Evolutionary conservation across 2,113 vertebrate genomes (phyloP).

Genomic region (Seriola quinqueradiata): DNA sequence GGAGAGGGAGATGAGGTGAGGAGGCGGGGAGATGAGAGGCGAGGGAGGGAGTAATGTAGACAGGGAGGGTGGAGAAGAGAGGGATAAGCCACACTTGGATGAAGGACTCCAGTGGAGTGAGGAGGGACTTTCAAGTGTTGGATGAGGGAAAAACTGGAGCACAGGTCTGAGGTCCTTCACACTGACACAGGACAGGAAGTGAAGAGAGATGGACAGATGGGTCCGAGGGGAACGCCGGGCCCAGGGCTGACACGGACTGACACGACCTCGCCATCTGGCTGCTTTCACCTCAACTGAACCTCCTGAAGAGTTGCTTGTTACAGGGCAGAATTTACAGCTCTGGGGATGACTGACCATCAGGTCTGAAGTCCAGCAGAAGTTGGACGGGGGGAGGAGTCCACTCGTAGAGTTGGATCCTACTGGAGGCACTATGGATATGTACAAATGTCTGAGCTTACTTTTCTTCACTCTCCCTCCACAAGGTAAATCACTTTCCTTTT

Average conservation of each 20-base stretch:
- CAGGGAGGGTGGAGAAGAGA: slow-evolving; percentile 64
- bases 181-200: slow-evolving; percentile 13
- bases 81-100: slow-evolving; percentile 68
- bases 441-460: slow-evolving; percentile 67
- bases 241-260: slow-evolving; percentile 33
- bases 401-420: slow-evolving; percentile 12
- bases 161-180: slow-evolving; percentile 26
- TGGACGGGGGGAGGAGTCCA: slow-evolving; percentile 29
- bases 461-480: slow-evolving; percentile 54
- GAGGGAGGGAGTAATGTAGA: slow-evolving; percentile 69
- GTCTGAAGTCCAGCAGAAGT: slow-evolving; percentile 47
- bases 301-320: slow-evolving; percentile 3
- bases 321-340: slow-evolving; percentile 7
- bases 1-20: slow-evolving; percentile 59
- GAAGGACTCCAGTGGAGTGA: slow-evolving; percentile 61
- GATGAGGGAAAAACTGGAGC: slow-evolving; percentile 33
- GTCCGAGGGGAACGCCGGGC: slow-evolving; percentile 10
- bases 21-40: slow-evolving; percentile 70
- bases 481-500: slow-evolving; percentile 64
- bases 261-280: slow-evolving; percentile 48
- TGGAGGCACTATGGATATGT: slow-evolving; percentile 62
- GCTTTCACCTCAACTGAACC: slow-evolving; percentile 36
- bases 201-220: slow-evolving; percentile 46
- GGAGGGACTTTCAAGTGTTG: slow-evolving; percentile 55
- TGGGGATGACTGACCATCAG: slow-evolving; percentile 27